Base-by-base conservation (phyloP, 2,888 invertebrate species). In the Troides oblongomaculatus region DNA sequence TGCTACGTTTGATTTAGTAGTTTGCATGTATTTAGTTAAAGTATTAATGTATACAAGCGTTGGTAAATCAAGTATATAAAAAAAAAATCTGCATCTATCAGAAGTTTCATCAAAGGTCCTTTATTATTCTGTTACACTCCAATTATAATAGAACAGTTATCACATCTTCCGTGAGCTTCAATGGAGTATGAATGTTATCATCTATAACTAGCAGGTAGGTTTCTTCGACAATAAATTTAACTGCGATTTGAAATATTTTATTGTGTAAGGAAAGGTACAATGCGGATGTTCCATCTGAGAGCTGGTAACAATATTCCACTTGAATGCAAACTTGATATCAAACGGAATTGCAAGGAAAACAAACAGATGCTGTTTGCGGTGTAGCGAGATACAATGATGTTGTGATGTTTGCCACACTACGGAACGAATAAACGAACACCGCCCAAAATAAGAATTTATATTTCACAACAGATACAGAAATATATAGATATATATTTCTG, bases 341-440 rank as follows among this genome's bases (percentile, higher is more conserved):
- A 63, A 39, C 12, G 67, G 67, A 67, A 67, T 57, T 65, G 39
- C 25, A 56, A 67, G 25, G 56, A 57, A 57, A 62, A 57, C 56
- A 57, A 67, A 67, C 62, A 66, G 18, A n/a, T 62, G 25, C 21
- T 62, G 67, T 56, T 43, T 61, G 30, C 25, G 59, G n/a, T 62
- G 30, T 23, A 25, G 46, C 57, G 36, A 56, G 18, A 60, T 23
- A 60, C 56, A 60, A 50, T 25, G 39, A 18, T 62, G 67, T 62
- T 62, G 56, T 39, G 21, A 50, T 58, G 50, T 60, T 66, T 50
- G 25, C 56, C 21, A 23, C 60, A 6, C 30, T 18, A 4, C 21
- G 3, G 23, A 39, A 46, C 62, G n/a, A n/a, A 36, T 61, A 61
- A 30, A 30, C 21, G n/a, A 39, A 43, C 8, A 43, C 43, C n/a